Conservation (phyloP, 2,797 vertebrate genomes). For the Peromyscus melanophrys region DNA sequence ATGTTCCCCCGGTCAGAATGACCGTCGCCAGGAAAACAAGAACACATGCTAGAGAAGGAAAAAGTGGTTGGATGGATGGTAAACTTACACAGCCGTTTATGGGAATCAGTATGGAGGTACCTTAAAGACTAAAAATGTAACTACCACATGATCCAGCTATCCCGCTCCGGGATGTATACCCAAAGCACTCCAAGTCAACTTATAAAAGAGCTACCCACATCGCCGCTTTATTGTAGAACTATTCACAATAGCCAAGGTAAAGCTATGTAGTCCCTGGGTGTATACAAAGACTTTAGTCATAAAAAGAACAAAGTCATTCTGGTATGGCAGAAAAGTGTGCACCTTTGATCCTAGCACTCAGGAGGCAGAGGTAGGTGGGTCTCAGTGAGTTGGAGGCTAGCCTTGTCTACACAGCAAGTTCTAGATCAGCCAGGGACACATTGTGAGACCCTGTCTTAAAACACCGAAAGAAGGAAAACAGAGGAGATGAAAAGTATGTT, state of each 20-base stretch:
- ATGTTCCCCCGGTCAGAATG: background rate
- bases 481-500: background rate
- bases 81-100: background rate
- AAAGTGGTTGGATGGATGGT: background rate
- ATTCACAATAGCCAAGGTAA: background rate
- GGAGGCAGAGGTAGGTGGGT: background rate
- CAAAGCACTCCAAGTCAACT: background rate
- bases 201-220: no score
- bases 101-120: background rate
- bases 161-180: background rate
- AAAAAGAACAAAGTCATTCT: background rate
- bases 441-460: background rate
- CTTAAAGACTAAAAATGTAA: background rate
- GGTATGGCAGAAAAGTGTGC: background rate
- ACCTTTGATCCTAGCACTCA: background rate
- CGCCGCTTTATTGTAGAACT: background rate
- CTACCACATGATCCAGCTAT: background rate
- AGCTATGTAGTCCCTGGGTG: background rate
- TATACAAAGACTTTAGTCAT: background rate
- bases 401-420: background rate
- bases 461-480: background rate
- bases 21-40: background rate
- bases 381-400: background rate
- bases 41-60: background rate
- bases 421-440: background rate